Evolutionary conservation across 2,797 vertebrate genomes (phyloP).

Genomic region (Arrhamphus sclerolepis): DNA sequence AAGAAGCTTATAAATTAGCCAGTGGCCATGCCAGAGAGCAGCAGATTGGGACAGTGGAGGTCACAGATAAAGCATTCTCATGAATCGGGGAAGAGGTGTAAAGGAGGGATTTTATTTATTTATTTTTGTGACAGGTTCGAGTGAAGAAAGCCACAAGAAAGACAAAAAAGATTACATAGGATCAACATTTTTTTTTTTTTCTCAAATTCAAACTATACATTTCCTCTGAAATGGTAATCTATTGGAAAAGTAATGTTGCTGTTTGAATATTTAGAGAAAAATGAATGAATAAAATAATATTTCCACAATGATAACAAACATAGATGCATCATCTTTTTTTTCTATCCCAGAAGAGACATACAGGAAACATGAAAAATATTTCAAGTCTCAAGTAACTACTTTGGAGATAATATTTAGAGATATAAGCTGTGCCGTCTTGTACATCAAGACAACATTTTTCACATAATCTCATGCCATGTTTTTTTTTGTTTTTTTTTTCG

Average conservation of each 20-base stretch:
- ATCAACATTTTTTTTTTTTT: background rate
- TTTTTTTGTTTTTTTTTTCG: too few relatives aligned
- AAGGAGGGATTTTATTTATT: background rate
- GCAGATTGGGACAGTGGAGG: conserved; percentile 64
- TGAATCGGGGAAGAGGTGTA: conserved; percentile 16
- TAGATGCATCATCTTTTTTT: background rate
- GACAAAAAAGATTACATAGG: conserved; percentile 23
- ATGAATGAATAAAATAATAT: too few relatives aligned
- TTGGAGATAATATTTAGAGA: conserved; percentile 22
- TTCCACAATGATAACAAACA: too few relatives aligned
- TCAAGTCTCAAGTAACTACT: conserved; percentile 13
- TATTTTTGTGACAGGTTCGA: conserved; percentile 32
- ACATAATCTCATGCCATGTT: conserved; percentile 62
- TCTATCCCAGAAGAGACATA: background rate
- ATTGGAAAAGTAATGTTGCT: background rate
- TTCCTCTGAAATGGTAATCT: background rate
- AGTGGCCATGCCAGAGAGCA: conserved; percentile 65
- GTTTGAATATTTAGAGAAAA: background rate
- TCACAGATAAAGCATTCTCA: conserved; percentile 71
- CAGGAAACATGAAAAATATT: conserved; percentile 13
- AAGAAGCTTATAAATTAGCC: conserved; percentile 85
- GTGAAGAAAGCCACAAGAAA: conserved; percentile 20
- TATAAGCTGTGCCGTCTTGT: conserved; percentile 18
- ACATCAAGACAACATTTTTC: conserved; percentile 28
- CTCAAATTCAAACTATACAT: conserved; percentile 1